Evolutionary conservation across 1,140 invertebrate species (phyloP).

Genomic region (Lucilia sericata): DNA sequence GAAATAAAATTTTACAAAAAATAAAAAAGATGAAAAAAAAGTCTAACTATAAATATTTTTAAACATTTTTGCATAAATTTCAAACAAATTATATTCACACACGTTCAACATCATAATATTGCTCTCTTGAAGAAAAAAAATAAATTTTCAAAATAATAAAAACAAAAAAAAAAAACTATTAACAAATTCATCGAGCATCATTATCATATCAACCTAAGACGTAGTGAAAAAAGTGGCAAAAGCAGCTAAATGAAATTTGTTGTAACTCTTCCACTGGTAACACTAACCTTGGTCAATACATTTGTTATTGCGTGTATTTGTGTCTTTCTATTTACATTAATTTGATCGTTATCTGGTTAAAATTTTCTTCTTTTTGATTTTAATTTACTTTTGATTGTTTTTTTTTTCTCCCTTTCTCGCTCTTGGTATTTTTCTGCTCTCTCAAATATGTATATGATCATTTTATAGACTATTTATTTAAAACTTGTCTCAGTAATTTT

Average conservation of each 20-base stretch:
- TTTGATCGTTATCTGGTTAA: background rate
- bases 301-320: background rate
- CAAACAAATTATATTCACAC: background rate
- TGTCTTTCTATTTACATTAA: background rate
- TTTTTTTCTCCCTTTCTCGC: background rate
- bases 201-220: background rate
- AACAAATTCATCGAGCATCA: slow-evolving; percentile 14
- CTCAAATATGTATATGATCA: background rate
- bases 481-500: background rate
- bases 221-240: background rate
- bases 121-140: background rate
- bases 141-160: background rate
- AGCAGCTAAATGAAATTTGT: background rate
- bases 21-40: no score
- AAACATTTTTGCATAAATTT: slow-evolving; percentile 42
- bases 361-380: background rate
- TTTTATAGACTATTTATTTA: background rate
- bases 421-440: background rate
- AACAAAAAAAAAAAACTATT: background rate
- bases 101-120: background rate
- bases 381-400: background rate
- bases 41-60: slow-evolving; percentile 16
- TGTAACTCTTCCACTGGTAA: background rate
- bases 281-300: slow-evolving; percentile 9
- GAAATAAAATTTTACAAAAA: no score